Evolutionary conservation across 1,140 invertebrate species (phyloP).

Genomic region (Meteorus sp.): DNA sequence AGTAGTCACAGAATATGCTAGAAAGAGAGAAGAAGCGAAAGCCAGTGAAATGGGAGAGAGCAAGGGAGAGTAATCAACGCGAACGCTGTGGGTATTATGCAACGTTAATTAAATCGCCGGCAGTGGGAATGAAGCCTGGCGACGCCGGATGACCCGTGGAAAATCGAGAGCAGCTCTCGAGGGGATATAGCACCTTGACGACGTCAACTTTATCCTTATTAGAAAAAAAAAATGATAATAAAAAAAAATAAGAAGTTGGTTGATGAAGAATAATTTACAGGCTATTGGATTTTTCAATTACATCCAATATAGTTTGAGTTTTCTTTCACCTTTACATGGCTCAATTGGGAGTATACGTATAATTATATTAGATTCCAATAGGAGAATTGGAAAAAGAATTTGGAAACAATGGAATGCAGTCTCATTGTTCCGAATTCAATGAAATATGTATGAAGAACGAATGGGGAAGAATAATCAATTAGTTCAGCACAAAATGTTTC

Average conservation of each 20-base stretch:
- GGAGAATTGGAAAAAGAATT: too few species aligned
- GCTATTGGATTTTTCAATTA: not conserved
- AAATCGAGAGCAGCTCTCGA: constrained; percentile 19
- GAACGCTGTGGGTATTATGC: constrained; percentile 34
- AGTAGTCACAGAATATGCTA: not conserved
- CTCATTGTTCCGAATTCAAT: too few species aligned
- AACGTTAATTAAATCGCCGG: constrained; percentile 46
- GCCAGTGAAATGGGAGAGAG: too few species aligned
- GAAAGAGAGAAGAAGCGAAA: not conserved
- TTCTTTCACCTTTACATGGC: not conserved
- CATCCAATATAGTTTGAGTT: not conserved
- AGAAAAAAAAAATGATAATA: not conserved
- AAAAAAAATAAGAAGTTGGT: too few species aligned
- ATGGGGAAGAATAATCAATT: too few species aligned
- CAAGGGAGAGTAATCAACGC: constrained; percentile 36
- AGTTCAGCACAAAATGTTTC: too few species aligned
- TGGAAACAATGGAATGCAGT: too few species aligned
- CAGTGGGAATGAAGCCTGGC: constrained; percentile 21
- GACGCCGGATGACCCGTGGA: constrained; percentile 22
- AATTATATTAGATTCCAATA: too few species aligned
- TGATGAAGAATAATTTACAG: constrained; percentile 7
- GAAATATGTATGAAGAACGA: too few species aligned
- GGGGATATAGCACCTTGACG: constrained; percentile 1
- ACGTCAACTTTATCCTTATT: not conserved
- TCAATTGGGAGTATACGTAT: not conserved